phyloP scores from a whole-genome alignment of 2,113 vertebrate species.

The Sebastes fasciatus region DNA sequence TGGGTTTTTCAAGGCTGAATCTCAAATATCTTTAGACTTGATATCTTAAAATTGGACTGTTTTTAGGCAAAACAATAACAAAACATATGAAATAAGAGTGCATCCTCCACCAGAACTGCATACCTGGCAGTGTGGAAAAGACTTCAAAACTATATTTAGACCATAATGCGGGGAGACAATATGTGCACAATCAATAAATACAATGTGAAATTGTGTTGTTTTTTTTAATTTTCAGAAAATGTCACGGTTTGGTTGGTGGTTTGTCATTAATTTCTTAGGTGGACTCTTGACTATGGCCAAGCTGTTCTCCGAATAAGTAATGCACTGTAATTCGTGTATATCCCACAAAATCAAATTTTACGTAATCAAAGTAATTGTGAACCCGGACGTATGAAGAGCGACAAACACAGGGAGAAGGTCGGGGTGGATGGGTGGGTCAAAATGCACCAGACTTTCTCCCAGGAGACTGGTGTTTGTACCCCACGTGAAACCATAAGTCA shows the following conservation, averaged over 20 bases:
- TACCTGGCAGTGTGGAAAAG: background rate
- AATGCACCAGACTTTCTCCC: too few relatives aligned
- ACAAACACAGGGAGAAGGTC: too few relatives aligned
- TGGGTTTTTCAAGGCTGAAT: background rate
- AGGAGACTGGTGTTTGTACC: too few relatives aligned
- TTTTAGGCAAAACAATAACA: background rate
- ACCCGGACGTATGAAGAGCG: too few relatives aligned
- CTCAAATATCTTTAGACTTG: background rate
- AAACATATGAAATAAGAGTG: background rate
- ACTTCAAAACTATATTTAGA: background rate
- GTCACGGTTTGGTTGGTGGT: background rate
- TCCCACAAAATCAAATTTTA: too few relatives aligned
- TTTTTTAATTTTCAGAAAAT: too few relatives aligned
- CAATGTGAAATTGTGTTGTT: too few relatives aligned
- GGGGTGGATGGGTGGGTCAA: too few relatives aligned
- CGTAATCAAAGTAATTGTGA: too few relatives aligned
- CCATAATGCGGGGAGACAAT: background rate
- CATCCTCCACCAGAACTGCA: background rate
- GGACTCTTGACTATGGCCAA: background rate
- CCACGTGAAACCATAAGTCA: too few relatives aligned
- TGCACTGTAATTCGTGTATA: too few relatives aligned
- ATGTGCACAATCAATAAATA: too few relatives aligned
- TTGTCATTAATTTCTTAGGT: background rate
- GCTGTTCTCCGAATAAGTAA: background rate
- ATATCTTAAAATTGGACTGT: background rate